Evolutionary conservation across 2,113 vertebrate genomes (phyloP), one percentile per base, ranked within the genome.

Genomic region (Chunga burmeisteri): DNA sequence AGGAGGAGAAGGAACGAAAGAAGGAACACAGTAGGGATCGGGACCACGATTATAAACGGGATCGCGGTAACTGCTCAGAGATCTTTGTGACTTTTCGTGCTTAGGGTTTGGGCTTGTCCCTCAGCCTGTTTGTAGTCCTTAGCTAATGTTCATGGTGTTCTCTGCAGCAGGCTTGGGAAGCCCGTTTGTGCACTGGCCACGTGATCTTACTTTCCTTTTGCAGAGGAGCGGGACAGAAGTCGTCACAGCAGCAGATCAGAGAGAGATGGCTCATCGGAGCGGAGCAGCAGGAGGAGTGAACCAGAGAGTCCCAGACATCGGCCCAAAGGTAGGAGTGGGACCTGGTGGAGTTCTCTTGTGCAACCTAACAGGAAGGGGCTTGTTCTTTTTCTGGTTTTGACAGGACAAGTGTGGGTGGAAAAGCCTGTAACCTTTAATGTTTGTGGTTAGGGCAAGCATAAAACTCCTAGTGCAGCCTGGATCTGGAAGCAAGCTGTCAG

Each of bases 1-100:
- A 99, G 97, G 99, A 99, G 79, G 99, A 99, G 82, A 99, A 96
- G 53, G 99, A 98, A 42, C 97, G 96, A 58, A 99, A 99, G 58
- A 98, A 94, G 90, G 98, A 99, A 52, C 98, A 96, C 75, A 98
- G 84, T 4, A 83, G 98, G 91, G 99, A 99, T 50, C 96, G 98
- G 77, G 98, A 98, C 92, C 89, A 97, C 1, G 98, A 98, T 13
- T 97, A 97, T 70, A 98, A 97, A 83, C 98, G 97, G 96, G 99
- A 99, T 85, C 97, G 98, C 75, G 99, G 99, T 99, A 94, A 92
- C 7, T 36, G 26, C 30, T 40, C 13, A 6, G 22, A 62, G 16
- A 17, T 13, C 15, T 44, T 67, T 26, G 56, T 47, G 73, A 9
- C 73, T 3, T 19, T 74, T 59, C 19, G 22, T 67, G 16, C 10